Evolutionary conservation across 2,113 vertebrate genomes (phyloP).

Genomic region (Mobula hypostoma): DNA sequence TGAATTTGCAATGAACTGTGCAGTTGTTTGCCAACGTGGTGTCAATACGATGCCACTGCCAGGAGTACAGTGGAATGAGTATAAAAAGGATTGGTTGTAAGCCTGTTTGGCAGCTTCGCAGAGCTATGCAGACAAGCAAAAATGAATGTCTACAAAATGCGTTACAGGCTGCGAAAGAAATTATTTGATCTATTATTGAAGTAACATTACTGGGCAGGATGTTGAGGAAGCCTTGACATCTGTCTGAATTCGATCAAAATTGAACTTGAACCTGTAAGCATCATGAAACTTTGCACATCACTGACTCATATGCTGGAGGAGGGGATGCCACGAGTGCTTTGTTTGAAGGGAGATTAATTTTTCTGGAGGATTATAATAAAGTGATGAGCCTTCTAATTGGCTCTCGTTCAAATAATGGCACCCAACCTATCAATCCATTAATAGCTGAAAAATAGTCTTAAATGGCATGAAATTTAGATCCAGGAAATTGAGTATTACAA

Average conservation of each 20-base stretch:
- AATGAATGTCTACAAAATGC: not conserved
- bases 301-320: not conserved
- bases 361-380: not conserved
- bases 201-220: not conserved
- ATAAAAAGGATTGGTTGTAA: not conserved
- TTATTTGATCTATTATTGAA: not conserved
- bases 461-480: slow-evolving; percentile 30
- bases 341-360: not conserved
- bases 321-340: not conserved
- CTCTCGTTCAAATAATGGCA: not conserved
- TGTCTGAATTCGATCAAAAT: not conserved
- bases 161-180: not conserved
- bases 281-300: not conserved
- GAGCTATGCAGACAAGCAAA: not conserved
- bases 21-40: not conserved
- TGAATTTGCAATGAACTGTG: not conserved
- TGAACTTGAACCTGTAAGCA: not conserved
- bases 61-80: not conserved
- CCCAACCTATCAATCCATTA: slow-evolving; percentile 21
- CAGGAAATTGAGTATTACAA: not conserved
- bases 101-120: not conserved
- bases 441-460: not conserved
- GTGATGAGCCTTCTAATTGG: not conserved
- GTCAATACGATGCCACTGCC: not conserved
- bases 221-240: not conserved